These are phyloP conservation scores for Cactoblastis cactorum DNA, from an alignment of 2,888 invertebrate genomes.

Conservation along the genomic window DNA sequence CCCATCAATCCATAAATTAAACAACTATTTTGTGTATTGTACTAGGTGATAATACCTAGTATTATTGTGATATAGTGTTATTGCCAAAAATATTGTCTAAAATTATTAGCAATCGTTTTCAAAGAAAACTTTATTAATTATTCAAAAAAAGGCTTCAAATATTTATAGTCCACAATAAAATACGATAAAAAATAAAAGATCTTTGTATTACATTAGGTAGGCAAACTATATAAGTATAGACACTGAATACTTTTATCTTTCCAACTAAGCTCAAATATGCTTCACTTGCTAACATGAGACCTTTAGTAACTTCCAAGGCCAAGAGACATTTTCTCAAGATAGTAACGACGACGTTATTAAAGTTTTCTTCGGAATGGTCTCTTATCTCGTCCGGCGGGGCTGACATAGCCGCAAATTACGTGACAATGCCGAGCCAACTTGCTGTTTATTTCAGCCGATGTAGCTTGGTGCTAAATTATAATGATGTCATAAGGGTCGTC, in stretches of 20 bases:
- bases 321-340: slow-evolving; percentile 31
- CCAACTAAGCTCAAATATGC: no score
- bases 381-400: slow-evolving; percentile 31
- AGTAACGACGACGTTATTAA: slow-evolving; percentile 35
- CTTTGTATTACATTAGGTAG: no score
- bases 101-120: no score
- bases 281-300: slow-evolving; percentile 12
- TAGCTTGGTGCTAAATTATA: slow-evolving; percentile 11
- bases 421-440: slow-evolving; percentile 21
- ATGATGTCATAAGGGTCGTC: slow-evolving; percentile 12
- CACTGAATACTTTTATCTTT: no score
- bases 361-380: slow-evolving; percentile 36
- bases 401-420: slow-evolving; percentile 25
- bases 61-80: not conserved
- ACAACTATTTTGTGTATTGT: not conserved
- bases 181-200: no score
- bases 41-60: not conserved
- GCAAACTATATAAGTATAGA: no score
- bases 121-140: no score
- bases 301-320: slow-evolving; percentile 17
- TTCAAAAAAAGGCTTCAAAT: no score
- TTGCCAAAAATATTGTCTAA: no score
- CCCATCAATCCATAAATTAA: not conserved
- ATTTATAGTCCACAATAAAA: no score
- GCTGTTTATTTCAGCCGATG: slow-evolving; percentile 14